Base-by-base conservation (phyloP, 2,113 vertebrate genomes). In the Chaetorhynchus papuensis region DNA sequence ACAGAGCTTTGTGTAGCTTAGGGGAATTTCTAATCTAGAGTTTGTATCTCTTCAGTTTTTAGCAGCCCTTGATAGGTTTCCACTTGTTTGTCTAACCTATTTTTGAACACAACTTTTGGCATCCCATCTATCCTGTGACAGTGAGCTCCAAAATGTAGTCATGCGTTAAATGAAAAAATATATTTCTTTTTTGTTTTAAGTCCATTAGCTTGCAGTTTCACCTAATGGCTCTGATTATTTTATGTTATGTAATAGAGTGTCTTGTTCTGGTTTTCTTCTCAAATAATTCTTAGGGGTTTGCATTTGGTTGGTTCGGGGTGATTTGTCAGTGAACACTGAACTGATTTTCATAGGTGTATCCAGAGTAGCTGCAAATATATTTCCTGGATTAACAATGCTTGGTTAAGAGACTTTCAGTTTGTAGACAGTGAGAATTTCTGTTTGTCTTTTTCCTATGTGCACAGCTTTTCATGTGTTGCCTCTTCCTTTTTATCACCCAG, bases 231-330 rank as follows among this genome's bases (percentile, higher is more conserved):
- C 6, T 63, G 7, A 42, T n/a, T 78, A 53, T 82, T 79, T 75
- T 44, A 2, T 47, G 10, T 11, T 65, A 21, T 27, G 5, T 35
- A 68, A 28, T 80, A 77, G 8, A 41, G 1, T 61, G 5, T 20
- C 7, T 57, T 39, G 5, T 52, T 87, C 33, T 59, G 4, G 3
- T 78, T 90, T 83, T 63, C 37, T 66, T 85, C 26, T 37, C 22
- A 24, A 13, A 5, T n/a, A 66, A n/a, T 26, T 49, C 24, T 61
- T 45, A 31, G 3, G 6, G 1, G 0, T 42, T 69, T 52, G 4
- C 33, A 19, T 31, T 49, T 71, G 3, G 1, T 69, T 61, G 20
- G 3, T 63, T 79, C 56, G 3, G 5, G 26, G 28, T 79, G 63
- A 39, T 57, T 71, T 70, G 9, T 61, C 50, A 61, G 26, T 63